Evolutionary conservation across 2,113 vertebrate genomes (phyloP), one percentile per base, ranked within the genome.

Genomic region (Acrocephalus arundinaceus): DNA sequence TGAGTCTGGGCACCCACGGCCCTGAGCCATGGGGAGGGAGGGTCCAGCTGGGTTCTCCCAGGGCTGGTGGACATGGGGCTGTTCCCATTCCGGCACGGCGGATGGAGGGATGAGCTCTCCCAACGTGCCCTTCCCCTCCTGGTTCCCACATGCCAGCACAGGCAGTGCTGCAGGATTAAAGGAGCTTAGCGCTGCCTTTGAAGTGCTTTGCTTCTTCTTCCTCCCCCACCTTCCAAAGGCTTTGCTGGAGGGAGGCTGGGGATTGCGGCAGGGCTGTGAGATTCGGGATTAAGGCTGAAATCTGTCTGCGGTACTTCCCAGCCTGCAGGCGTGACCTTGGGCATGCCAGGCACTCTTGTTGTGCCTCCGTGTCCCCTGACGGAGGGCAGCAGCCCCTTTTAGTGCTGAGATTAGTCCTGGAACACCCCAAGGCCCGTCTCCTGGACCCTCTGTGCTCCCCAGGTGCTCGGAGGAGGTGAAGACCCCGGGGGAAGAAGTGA

Each of bases 391-490:
- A 58, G 58, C 51, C 46, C 49, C 61, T 45, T 62, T 18, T 37
- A 4, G 25, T 54, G 46, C 45, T 0, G 0, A 33, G 19, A 7
- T 37, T 10, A 11, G 27, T 11, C 13, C 41, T 5, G 5, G 46
- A 31, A 30, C 31, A 12, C 17, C 57, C 79, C 1, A 2, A 65
- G 1, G 37, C 37, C 33, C 0, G 0, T 73, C 72, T 61, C 54
- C 79, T 1, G 1, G n/a, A 59, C 23, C 5, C 51, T 43, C 24
- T 51, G 55, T 77, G 70, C 30, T 86, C 89, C 30, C 21, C 84
- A 99, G 99, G 91, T 99, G 99, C 90, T 98, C 98, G 0, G 99
- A 99, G 93, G 99, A 99, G 89, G 97, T 99, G 94, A 99, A 99
- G 97, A 96, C 98, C 55, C 98, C 98, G 0, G 98, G 98, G 6